Evolutionary conservation across 2,888 invertebrate species (phyloP), one percentile per base, ranked within the genome.

Genomic region (Cephus sareptanus): DNA sequence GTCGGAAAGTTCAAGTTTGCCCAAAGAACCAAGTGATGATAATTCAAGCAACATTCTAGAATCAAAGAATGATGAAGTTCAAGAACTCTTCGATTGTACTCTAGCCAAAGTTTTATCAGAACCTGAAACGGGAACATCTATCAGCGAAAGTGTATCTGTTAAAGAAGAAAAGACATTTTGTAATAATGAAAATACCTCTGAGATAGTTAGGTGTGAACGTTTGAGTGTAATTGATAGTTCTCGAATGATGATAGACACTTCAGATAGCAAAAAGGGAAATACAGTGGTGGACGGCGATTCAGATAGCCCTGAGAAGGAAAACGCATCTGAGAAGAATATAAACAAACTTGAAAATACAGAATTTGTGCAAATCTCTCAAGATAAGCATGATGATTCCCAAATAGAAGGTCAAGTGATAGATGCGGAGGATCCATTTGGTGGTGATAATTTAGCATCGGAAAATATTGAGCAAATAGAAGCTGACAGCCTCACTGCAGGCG

Each of bases 381-480:
- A 90, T 56, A 90, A 91, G 71, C 85, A 87, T 23, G 91, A 89
- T 69, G 91, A 90, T 76, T 81, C 85, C 1, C 89, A 89, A 40
- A 87, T 88, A 35, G 91, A 91, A 81, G 83, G 79, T 75, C 90
- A 88, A 68, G 86, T 88, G 15, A 87, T 88, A 34, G 91, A 90
- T 30, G 91, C 90, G 3, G 90, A 90, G 80, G 91, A 91, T 86
- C 91, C 91, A 12, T 91, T 91, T 79, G 91, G 87, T 9, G 88
- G 87, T 15, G 90, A 91, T 77, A 89, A 82, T 86, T 82, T 89
- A 31, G 83, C 73, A n/a, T 81, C 81, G 30, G 91, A 90, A 76
- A 87, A 78, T 74, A 77, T 85, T 1, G 90, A 90, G 69, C 80
- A 86, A 34, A 84, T 85, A 77, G 89, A 88, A 75, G 86, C 86